Evolutionary conservation across 2,888 invertebrate genomes (phyloP).

Genomic region (Achlya flavicornis): DNA sequence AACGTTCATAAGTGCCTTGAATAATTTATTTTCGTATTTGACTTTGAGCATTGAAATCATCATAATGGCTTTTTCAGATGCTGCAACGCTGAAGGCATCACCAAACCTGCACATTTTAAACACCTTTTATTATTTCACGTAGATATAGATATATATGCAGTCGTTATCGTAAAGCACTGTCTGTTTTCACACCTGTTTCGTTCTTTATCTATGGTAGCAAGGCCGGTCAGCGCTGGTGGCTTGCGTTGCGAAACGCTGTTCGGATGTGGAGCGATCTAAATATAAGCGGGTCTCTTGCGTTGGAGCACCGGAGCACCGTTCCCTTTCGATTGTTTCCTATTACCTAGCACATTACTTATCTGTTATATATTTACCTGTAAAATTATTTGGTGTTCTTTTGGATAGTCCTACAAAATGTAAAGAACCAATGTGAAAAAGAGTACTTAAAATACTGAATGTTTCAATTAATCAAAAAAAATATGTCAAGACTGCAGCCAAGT

Average conservation of each 20-base stretch:
- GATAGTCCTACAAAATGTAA: too few relatives aligned
- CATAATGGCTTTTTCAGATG: too few relatives aligned
- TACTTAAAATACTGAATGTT: too few relatives aligned
- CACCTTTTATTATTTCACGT: not conserved
- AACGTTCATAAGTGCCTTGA: too few relatives aligned
- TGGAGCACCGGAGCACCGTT: conserved; percentile 38
- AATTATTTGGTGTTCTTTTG: not conserved
- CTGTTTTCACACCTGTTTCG: conserved; percentile 31
- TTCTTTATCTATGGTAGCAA: conserved; percentile 51
- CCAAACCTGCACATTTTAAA: not conserved
- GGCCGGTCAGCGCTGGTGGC: conserved; percentile 58
- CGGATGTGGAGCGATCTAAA: conserved; percentile 73
- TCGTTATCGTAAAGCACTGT: conserved; percentile 8
- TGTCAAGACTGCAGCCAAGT: too few relatives aligned
- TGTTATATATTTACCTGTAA: not conserved
- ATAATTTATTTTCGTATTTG: too few relatives aligned
- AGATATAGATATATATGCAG: not conserved
- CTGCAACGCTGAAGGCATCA: too few relatives aligned
- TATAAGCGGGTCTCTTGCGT: conserved; percentile 53
- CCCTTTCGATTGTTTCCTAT: conserved; percentile 32
- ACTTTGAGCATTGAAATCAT: too few relatives aligned
- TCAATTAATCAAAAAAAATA: too few relatives aligned
- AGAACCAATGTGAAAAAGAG: too few relatives aligned
- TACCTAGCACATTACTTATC: conserved; percentile 18
- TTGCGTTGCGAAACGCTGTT: conserved; percentile 65